Conservation (phyloP, 2,797 vertebrate species). For the Oreortyx pictus region DNA sequence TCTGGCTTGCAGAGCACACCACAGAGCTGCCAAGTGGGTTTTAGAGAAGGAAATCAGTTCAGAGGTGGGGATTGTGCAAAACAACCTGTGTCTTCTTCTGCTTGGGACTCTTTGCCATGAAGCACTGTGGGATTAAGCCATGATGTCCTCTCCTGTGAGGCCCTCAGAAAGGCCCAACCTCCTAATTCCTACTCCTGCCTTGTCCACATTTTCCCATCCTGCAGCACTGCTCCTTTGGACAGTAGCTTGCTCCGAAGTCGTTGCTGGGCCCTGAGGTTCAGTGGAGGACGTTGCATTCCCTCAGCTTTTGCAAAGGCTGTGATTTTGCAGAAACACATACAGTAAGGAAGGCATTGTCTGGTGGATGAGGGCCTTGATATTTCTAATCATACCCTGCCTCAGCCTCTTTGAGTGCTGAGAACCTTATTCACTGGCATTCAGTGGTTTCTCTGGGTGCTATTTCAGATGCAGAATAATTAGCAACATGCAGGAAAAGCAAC, state of each 20-base stretch:
- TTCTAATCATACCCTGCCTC: constrained; percentile 70
- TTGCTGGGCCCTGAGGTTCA: not conserved
- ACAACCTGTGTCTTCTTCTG: not conserved
- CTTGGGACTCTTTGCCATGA: not conserved
- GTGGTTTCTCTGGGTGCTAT: constrained; percentile 77
- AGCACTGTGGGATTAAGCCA: not conserved
- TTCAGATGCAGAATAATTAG: constrained; percentile 82
- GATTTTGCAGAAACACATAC: constrained; percentile 55
- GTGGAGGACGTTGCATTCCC: not conserved
- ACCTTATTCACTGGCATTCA: constrained; percentile 78
- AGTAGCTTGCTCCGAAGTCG: not conserved
- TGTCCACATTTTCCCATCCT: not conserved
- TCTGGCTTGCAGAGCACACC: not conserved
- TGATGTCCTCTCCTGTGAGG: not conserved
- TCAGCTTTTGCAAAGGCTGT: not conserved
- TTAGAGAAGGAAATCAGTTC: not conserved
- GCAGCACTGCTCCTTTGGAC: not conserved
- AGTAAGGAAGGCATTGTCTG: constrained; percentile 66
- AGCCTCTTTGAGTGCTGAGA: constrained; percentile 65
- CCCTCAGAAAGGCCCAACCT: not conserved
- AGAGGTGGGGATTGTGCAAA: not conserved
- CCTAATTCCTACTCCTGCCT: not conserved
- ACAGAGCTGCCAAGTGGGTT: not conserved
- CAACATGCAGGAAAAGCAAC: constrained; percentile 81
- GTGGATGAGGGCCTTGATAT: constrained; percentile 71